These are phyloP conservation scores for Augochlora pura DNA, from an alignment of 1,140 invertebrate genomes.

Conservation along the genomic window DNA sequence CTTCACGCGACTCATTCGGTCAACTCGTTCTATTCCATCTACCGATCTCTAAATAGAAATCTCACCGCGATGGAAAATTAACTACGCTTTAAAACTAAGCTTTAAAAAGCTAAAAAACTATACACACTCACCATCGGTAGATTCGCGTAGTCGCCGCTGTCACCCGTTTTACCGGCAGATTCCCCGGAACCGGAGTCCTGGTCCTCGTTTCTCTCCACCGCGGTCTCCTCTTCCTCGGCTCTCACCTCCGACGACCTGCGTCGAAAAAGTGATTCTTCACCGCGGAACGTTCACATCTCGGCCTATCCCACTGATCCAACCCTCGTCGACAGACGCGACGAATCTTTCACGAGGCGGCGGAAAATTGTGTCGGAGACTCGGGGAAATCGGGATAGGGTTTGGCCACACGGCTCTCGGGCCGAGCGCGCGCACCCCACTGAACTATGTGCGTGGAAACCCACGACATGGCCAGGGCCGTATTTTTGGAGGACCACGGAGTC, in stretches of 20 bases:
- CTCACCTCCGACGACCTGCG: constrained; percentile 56
- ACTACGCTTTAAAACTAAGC: too few species aligned
- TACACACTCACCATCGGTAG: constrained; percentile 60
- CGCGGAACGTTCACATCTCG: constrained; percentile 13
- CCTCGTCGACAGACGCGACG: neutral
- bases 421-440: constrained; percentile 72
- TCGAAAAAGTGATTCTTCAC: constrained; percentile 50
- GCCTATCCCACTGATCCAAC: neutral
- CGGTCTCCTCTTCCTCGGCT: constrained; percentile 44
- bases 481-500: constrained; percentile 44
- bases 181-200: constrained; percentile 51
- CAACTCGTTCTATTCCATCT: too few species aligned
- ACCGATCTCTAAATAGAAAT: too few species aligned
- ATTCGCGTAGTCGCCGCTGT: constrained; percentile 57
- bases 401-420: constrained; percentile 60
- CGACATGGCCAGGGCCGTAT: constrained; percentile 61
- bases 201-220: constrained; percentile 47
- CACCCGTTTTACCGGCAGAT: constrained; percentile 42
- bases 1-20: too few species aligned
- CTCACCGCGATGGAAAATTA: too few species aligned
- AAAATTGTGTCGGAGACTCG: neutral
- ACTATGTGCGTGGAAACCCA: constrained; percentile 60
- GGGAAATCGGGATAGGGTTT: constrained; percentile 61
- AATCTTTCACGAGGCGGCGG: neutral
- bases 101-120: neutral